Evolutionary conservation across 2,888 invertebrate genomes (phyloP), one percentile per base, ranked within the genome.

Genomic region (Thalpophila matura): DNA sequence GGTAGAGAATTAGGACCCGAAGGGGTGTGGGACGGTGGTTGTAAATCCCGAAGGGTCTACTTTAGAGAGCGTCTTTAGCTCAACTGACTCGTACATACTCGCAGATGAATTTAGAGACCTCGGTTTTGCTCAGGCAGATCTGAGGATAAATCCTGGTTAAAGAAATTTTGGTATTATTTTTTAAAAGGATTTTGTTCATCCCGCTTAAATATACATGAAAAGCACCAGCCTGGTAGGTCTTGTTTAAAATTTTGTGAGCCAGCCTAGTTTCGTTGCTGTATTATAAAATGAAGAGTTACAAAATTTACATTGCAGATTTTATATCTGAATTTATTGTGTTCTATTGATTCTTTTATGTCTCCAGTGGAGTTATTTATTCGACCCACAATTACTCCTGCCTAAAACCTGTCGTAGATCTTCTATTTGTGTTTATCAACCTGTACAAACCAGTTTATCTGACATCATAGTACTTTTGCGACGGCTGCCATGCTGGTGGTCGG

Each of bases 1-100:
- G 80, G 78, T 75, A 62, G 73, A 61, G 78, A 75, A 79, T 79
- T 80, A 80, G 79, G 76, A 59, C 62, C 53, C 58, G 51, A 72
- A 73, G 73, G 80, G 81, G 73, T 79, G 73, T 63, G 80, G 75
- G 67, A 46, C 33, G 77, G 18, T 31, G 64, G 80, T 49, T 62
- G 73, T 79, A 79, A 79, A 79, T 80, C 81, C 80, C 81, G 10
- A 68, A 78, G 67, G 79, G 80, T 78, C 63, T 75, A 70, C 66
- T 70, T 78, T 80, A 73, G 76, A 60, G 70, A 70, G 37, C 76
- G 66, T 79, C 80, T 78, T 79, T 80, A 80, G 74, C 60, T 42
- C 37, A 68, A 58, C 58, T 45, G 61, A 50, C 53, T 50, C 47
- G 35, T 57, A 55, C 45, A 58, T 66, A 55, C 59, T 70, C 26